phyloP scores from a whole-genome alignment of 2,797 vertebrate genomes.

The Peromyscus aztecus region DNA sequence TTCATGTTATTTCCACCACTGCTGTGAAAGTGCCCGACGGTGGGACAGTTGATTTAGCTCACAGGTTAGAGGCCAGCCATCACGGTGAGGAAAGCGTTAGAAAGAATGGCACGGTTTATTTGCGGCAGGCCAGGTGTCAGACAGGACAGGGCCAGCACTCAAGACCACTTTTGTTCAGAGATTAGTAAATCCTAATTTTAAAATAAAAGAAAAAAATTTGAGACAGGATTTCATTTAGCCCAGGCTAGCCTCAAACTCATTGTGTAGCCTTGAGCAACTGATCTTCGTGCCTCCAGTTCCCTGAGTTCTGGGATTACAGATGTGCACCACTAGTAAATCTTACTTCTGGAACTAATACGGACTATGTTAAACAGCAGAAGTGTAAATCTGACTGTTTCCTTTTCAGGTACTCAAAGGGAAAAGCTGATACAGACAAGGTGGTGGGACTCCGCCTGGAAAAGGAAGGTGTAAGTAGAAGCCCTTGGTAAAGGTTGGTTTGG shows the following conservation, averaged over 20 bases:
- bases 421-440: slow-evolving; percentile 62
- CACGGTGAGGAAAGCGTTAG: neutral
- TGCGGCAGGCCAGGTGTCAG: neutral
- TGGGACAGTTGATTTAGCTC: neutral
- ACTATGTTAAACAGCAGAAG: slow-evolving; percentile 30
- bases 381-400: slow-evolving; percentile 19
- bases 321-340: neutral
- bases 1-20: neutral
- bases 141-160: neutral
- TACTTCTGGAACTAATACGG: slow-evolving; percentile 49
- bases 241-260: neutral
- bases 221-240: neutral
- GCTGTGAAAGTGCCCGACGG: neutral
- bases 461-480: slow-evolving; percentile 81
- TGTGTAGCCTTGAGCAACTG: neutral
- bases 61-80: neutral
- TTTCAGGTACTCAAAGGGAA: slow-evolving; percentile 79
- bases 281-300: neutral
- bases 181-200: neutral
- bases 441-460: slow-evolving; percentile 64
- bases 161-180: slow-evolving; percentile 46
- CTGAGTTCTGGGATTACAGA: neutral
- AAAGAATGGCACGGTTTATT: neutral
- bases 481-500: slow-evolving; percentile 4
- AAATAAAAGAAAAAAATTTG: neutral